phyloP scores from a whole-genome alignment of 2,888 invertebrate genomes.

The Philereme transversata region DNA sequence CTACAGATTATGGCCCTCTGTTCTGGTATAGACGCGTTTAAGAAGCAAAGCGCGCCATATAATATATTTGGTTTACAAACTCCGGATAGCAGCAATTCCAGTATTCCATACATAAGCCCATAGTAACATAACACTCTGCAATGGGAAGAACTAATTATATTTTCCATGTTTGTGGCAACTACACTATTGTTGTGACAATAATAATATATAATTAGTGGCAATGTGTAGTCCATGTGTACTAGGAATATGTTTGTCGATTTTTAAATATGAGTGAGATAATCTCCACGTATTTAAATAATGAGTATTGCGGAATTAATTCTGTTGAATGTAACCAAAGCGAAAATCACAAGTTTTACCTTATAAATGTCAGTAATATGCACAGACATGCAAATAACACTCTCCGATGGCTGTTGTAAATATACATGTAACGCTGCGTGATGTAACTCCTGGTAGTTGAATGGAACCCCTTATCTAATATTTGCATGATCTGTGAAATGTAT shows the following conservation, averaged over 20 bases:
- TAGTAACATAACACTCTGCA: conserved; percentile 10
- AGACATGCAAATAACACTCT: conserved; percentile 26
- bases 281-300: conserved; percentile 40
- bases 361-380: conserved; percentile 26
- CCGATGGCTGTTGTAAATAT: conserved; percentile 34
- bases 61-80: too few relatives aligned
- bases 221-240: conserved; percentile 42
- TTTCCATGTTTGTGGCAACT: conserved; percentile 40
- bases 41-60: too few relatives aligned
- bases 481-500: conserved; percentile 34
- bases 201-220: conserved; percentile 46
- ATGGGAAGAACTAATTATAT: conserved; percentile 22
- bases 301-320: conserved; percentile 41
- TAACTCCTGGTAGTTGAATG: conserved; percentile 15
- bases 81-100: conserved; percentile 1
- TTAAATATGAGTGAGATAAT: conserved; percentile 48
- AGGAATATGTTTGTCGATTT: conserved; percentile 55
- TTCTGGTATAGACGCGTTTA: too few relatives aligned
- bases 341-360: conserved; percentile 32
- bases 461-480: conserved; percentile 17
- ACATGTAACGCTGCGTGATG: conserved; percentile 22
- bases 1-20: too few relatives aligned
- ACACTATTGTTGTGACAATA: conserved; percentile 61
- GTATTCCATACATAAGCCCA: conserved; percentile 9
- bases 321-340: conserved; percentile 54